Conservation (phyloP, 1,140 invertebrate genomes). For the Contarinia nasturtii region DNA sequence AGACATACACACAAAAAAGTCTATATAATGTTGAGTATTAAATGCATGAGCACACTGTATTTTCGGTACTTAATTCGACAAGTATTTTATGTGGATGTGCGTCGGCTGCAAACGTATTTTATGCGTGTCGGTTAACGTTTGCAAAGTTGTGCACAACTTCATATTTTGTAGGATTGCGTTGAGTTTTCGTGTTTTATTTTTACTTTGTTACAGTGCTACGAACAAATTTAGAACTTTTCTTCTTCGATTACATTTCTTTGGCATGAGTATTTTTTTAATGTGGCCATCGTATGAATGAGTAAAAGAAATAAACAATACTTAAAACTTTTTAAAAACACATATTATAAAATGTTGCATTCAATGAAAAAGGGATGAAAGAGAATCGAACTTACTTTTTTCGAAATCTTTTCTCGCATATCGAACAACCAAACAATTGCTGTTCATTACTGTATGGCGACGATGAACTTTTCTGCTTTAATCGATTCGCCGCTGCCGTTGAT, state of each 20-base stretch:
- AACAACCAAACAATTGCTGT: slow-evolving; percentile 29
- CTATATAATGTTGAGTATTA: too few species aligned
- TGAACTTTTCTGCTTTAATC: slow-evolving; percentile 6
- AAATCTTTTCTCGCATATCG: slow-evolving; percentile 37
- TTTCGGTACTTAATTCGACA: too few species aligned
- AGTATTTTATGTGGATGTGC: too few species aligned
- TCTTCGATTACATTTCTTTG: slow-evolving; percentile 6
- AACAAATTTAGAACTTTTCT: slow-evolving; percentile 3
- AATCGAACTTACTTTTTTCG: slow-evolving; percentile 34
- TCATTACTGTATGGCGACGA: too few species aligned
- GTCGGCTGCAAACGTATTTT: too few species aligned
- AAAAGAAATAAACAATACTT: slow-evolving; percentile 3
- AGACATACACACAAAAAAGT: too few species aligned
- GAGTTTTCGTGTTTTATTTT: too few species aligned
- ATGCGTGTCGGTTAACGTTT: too few species aligned
- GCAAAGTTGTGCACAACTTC: too few species aligned
- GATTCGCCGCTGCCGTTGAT: slow-evolving; percentile 1
- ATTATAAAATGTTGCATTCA: background rate
- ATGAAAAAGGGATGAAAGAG: background rate
- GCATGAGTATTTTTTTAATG: slow-evolving; percentile 4
- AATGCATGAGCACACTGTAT: too few species aligned
- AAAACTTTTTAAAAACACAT: slow-evolving; percentile 2
- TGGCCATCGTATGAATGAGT: slow-evolving; percentile 4
- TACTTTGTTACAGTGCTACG: too few species aligned
- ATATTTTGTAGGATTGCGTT: too few species aligned